Base-by-base conservation (phyloP, 2,888 invertebrate genomes). In the Aethes cnicana region DNA sequence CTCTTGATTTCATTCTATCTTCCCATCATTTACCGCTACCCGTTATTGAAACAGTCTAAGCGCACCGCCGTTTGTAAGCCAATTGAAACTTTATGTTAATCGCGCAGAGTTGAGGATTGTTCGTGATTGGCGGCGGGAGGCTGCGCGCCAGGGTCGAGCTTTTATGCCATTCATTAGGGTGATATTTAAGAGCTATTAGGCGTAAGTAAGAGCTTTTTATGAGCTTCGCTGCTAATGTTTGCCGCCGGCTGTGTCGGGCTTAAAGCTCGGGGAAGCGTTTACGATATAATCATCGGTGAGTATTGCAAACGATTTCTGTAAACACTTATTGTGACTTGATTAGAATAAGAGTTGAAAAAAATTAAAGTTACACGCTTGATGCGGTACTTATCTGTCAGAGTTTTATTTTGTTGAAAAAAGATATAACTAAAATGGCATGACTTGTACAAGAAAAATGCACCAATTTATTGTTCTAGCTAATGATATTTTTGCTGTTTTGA, bases 1-100 rank as follows among this genome's bases (percentile, higher is more conserved):
- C 76, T 75, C 74, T 72, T 78, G 77, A 80, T 79, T 79, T 81
- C 69, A 72, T 78, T 77, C 73, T 71, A 74, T 76, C 74, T 77
- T 76, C 76, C 72, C 76, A 77, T 81, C 76, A 71, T 83, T 81
- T 81, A 74, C 64, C 61, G 59, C 54, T 53, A 57, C 53, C 54
- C 54, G 46, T 33, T 21, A 26, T 46, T 32, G 43, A 72, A 71
- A 68, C 57, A 68, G 53, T 64, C 61, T 69, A 71, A 70, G 42
- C 55, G 39, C 54, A 44, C 16, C 21, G 42, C 21, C 6, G 6
- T n/a, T 17, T 32, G 18, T 26, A 39, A 36, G 14, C 7, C 26
- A 66, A 61, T 59, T 37, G 66, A 43, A 53, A 54, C 66, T 57
- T 57, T 74, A 62, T 49, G 0, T 0, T 16, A 1, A 17, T n/a